Base-by-base conservation (phyloP, 2,888 invertebrate species). In the Cryptus armator region DNA sequence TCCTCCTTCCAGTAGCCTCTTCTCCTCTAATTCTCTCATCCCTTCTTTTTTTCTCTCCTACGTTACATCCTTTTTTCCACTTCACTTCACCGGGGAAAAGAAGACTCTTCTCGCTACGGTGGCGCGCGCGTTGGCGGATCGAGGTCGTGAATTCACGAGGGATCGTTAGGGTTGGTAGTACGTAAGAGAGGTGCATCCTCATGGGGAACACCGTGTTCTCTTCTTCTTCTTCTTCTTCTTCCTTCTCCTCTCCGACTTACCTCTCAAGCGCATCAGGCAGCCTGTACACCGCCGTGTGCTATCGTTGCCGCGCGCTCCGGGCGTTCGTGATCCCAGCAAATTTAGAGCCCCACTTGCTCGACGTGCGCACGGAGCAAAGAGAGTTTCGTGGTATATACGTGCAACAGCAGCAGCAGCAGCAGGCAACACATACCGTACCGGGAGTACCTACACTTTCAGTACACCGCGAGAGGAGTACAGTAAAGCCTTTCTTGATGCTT, bases 321-420 rank as follows among this genome's bases (percentile, higher is more conserved):
- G 86, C 86, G 82, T 81, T 87, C 82, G 77, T 79, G 84, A 86
- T 86, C 77, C 59, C 77, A 48, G 81, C 71, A 80, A 84, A 77
- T 86, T 86, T 83, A 75, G 80, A 75, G 44, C 62, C 37, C 77
- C 66, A 64, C 78, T 56, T 67, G 48, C 70, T 79, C 68, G 62
- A 64, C 66, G 66, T 66, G 76, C 37, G 71, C 71, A 37, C 37
- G 6, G 37, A 37, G 37, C 37, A 37, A 1, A 37, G 37, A 37
- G 37, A 37, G 37, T 12, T 37, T 9, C 37, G n/a, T n/a, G 48
- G 48, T 12, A 12, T 48, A 48, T 48, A 48, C 48, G 48, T 48
- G 37, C 37, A 46, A 12, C 1, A 46, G 46, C 46, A 10, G 37
- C 37, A 24, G 24, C 37, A 37, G 37, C 5, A 37, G 37, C 37